Conservation (phyloP, 2,113 vertebrate species). For the Tinamus guttatus region DNA sequence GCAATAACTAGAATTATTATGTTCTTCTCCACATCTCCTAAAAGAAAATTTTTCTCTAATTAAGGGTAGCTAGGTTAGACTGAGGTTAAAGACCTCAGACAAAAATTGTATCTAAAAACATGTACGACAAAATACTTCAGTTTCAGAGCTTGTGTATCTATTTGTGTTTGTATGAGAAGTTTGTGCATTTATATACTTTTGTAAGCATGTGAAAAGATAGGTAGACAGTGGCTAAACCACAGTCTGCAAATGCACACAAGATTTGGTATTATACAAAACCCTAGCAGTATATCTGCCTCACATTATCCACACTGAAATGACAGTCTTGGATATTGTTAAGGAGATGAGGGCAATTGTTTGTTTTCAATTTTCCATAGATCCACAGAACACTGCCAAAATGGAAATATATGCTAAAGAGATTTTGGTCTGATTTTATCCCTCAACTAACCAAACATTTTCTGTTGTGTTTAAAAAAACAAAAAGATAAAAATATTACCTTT, state of each 20-base stretch:
- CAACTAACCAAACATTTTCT: not conserved
- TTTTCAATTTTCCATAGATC: not conserved
- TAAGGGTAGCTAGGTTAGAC: not conserved
- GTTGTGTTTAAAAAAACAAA: not conserved
- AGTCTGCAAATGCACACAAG: not conserved
- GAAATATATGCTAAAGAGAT: not conserved
- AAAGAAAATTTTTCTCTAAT: not conserved
- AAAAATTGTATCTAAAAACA: not conserved
- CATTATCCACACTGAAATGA: not conserved
- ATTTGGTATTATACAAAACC: not conserved
- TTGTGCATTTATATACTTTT: not conserved
- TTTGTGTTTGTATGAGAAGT: not conserved
- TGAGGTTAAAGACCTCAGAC: not conserved
- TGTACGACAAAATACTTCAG: not conserved
- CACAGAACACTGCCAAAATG: not conserved
- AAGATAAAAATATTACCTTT: not conserved
- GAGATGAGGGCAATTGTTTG: fast-evolving
- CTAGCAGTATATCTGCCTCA: not conserved
- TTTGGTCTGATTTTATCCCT: not conserved
- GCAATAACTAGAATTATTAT: not conserved
- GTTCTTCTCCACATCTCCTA: not conserved
- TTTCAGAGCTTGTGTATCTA: not conserved
- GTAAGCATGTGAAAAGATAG: not conserved
- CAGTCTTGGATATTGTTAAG: not conserved
- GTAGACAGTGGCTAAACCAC: not conserved